Evolutionary conservation across 2,888 invertebrate genomes (phyloP).

Genomic region (Hofmannophila pseudospretella): DNA sequence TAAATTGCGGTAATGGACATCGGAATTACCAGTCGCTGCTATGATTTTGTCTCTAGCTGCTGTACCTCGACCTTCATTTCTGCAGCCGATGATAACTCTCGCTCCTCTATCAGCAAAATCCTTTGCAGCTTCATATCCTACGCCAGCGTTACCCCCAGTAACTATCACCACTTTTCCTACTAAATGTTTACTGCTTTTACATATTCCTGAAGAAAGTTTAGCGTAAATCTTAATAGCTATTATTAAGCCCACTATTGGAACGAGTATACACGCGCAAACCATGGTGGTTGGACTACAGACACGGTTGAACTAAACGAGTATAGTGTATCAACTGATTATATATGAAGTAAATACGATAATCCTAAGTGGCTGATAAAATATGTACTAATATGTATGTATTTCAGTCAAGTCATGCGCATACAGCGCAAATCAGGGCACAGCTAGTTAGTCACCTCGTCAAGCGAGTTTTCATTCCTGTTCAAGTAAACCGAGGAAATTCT

Average conservation of each 20-base stretch:
- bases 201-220: conserved; percentile 36
- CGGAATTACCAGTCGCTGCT: conserved; percentile 15
- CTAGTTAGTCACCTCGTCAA: no score
- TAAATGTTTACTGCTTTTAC: conserved; percentile 63
- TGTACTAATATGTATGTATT: no score
- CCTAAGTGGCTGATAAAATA: no score
- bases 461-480: no score
- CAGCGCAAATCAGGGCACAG: no score
- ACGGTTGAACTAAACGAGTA: no score
- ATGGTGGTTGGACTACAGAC: no score
- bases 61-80: conserved; percentile 82
- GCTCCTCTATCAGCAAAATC: conserved; percentile 86
- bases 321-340: no score
- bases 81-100: conserved; percentile 87
- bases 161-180: conserved; percentile 89
- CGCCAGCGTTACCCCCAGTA: conserved; percentile 90
- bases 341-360: no score
- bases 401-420: no score
- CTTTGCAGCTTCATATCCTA: conserved; percentile 86
- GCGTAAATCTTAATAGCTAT: conserved; percentile 20
- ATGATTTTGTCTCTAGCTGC: conserved; percentile 55
- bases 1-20: conserved; percentile 43
- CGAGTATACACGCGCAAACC: no score
- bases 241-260: conserved; percentile 20
- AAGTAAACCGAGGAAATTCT: no score